Base-by-base conservation (phyloP, 2,797 vertebrate genomes). In the Bradypodion ventrale region DNA sequence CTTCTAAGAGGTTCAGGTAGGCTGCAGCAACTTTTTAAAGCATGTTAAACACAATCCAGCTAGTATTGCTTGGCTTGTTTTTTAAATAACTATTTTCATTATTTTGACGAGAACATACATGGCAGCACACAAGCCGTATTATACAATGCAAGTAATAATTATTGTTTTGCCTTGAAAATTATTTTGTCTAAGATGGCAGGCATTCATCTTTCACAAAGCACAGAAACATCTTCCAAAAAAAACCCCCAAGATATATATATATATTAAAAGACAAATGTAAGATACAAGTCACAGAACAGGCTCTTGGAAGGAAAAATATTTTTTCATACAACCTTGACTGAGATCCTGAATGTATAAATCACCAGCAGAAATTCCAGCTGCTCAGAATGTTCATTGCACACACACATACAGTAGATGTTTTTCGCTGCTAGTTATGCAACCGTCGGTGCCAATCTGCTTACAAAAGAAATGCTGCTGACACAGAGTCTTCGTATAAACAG, bases 361-460 rank as follows among this genome's bases (percentile, higher is more conserved):
- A 92, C 83, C 92, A 93, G 89, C 91, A 94, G 91, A 96, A 95
- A 90, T 95, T 93, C 92, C 94, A 96, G 94, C 93, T 95, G 94
- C 93, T 94, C 93, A 88, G 75, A 95, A 95, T 90, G 95, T 92
- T 94, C 94, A 92, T 92, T 82, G 93, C 87, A 93, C 83, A 92
- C 0, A 1, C 66, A 44, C n/a, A n/a, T n/a, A n/a, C n/a, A 82
- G 69, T 3, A 7, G 27, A 46, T 60, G 27, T 84, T 88, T 90
- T 19, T 86, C 90, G 86, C 84, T 88, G 85, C 72, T 86, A 75
- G 91, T 94, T 97, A 99, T 72, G 98, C 97, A 85, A 97, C 97
- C 15, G 97, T 98, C 90, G 99, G 98, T 65, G 98, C 98, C 88
- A 99, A 95, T 92, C 98, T 98, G 95, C 98, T 99, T 95, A 99